Percentiles rank a stretch among this genome's conserved stretches.
Conservation (phyloP, 1,140 invertebrate species). For the Pemphigus obesinymphae region DNA sequence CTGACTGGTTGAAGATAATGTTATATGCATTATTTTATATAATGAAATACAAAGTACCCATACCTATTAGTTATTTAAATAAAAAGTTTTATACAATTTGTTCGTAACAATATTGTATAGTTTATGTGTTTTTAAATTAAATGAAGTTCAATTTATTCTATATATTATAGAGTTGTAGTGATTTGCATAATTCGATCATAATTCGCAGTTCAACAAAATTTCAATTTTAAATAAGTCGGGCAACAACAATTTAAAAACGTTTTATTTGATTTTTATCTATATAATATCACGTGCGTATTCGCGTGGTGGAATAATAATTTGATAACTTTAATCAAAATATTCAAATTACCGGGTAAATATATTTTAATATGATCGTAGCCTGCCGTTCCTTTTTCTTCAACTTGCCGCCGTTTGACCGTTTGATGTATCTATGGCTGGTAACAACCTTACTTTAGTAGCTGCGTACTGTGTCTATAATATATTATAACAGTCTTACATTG, state of each 20-base stretch:
- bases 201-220: neutral
- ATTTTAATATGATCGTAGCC: neutral
- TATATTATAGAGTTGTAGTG: neutral
- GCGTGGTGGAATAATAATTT: neutral
- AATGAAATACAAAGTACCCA: too few species aligned
- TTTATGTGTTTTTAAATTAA: conserved; percentile 9
- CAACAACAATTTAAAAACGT: neutral
- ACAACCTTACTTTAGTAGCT: too few species aligned
- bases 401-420: neutral
- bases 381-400: neutral
- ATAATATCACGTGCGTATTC: neutral
- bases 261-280: neutral
- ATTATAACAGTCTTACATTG: too few species aligned
- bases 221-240: neutral
- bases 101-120: neutral
- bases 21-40: too few species aligned
- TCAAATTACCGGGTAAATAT: neutral
- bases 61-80: neutral
- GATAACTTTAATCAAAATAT: neutral
- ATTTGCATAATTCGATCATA: neutral
- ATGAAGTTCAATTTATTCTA: neutral
- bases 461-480: too few species aligned
- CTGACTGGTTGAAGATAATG: too few species aligned
- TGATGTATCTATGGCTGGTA: too few species aligned
- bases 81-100: neutral